A percentile compares a stretch with the other conserved stretches of the same genome.
These are phyloP conservation scores for Falco novaeseelandiae DNA, from an alignment of 2,797 vertebrate genomes.

Conservation along the genomic window DNA sequence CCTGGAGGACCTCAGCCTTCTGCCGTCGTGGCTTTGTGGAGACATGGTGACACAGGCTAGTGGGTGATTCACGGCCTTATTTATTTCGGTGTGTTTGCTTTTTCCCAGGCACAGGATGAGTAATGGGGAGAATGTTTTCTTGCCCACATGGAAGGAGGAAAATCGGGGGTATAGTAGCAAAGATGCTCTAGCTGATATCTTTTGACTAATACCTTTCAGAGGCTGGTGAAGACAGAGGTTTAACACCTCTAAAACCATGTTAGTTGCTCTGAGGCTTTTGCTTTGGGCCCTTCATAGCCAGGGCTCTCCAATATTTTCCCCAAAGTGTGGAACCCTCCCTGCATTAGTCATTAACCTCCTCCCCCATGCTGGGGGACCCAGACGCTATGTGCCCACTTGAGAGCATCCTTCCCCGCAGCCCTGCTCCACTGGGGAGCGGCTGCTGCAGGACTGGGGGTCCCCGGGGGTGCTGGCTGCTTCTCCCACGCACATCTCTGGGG, in stretches of 20 bases:
- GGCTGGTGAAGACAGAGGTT: neutral
- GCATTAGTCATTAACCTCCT: neutral
- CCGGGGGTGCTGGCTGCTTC: neutral
- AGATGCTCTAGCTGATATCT: neutral
- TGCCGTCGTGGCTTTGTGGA: neutral
- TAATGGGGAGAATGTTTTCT: neutral
- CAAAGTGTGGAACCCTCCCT: neutral
- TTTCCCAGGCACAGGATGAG: neutral
- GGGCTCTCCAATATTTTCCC: neutral
- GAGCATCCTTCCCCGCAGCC: neutral
- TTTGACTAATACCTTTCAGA: neutral
- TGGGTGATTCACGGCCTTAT: neutral
- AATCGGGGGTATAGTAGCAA: neutral
- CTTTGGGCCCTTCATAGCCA: neutral
- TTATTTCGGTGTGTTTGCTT: neutral
- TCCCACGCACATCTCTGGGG: neutral
- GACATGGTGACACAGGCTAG: neutral
- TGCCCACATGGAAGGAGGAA: neutral
- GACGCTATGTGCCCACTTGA: neutral
- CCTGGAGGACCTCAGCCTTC: neutral
- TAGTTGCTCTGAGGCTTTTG: neutral
- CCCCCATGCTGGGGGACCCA: neutral
- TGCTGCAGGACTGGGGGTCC: neutral
- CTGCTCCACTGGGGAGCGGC: fast-evolving
- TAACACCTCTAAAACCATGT: neutral